These are phyloP conservation scores for Cryptocephalus moraei DNA, from an alignment of 2,888 invertebrate species.

Conservation along the genomic window DNA sequence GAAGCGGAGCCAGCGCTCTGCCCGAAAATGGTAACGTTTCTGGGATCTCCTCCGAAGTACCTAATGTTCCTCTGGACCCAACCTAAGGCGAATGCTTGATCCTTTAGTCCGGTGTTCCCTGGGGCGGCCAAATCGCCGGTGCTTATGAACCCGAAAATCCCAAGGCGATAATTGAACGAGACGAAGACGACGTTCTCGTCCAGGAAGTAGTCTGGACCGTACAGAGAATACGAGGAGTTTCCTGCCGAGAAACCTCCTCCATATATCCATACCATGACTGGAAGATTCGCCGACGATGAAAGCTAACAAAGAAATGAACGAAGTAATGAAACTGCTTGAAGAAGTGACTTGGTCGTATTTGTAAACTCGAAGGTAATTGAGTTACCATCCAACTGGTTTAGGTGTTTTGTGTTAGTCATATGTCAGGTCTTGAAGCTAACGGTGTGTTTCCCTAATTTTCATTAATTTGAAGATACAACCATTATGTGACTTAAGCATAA, in stretches of 20 bases:
- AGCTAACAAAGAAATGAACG: not conserved
- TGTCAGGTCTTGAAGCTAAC: too few relatives aligned
- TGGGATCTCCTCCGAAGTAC: constrained; percentile 19
- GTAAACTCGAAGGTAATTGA: too few relatives aligned
- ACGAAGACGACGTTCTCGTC: constrained; percentile 18
- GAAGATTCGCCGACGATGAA: constrained; percentile 1
- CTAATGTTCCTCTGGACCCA: constrained; percentile 19
- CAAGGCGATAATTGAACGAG: constrained; percentile 19
- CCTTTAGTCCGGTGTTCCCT: constrained; percentile 21
- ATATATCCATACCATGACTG: constrained; percentile 21
- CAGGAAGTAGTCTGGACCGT: constrained; percentile 17
- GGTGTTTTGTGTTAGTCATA: too few relatives aligned
- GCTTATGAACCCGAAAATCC: constrained; percentile 17
- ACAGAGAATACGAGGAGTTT: constrained; percentile 10
- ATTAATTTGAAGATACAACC: too few relatives aligned
- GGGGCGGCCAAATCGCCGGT: constrained; percentile 17
- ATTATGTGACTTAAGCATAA: too few relatives aligned
- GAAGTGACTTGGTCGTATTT: too few relatives aligned
- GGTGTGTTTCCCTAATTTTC: too few relatives aligned
- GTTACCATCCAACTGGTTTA: too few relatives aligned
- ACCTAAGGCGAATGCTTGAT: constrained; percentile 20
- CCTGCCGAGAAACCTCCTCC: constrained; percentile 19
- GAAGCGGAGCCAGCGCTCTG: constrained; percentile 22
- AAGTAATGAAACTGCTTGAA: not conserved
- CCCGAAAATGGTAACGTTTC: constrained; percentile 20